Conservation (phyloP, 2,113 vertebrate species). For the Emydocephalus ijimae region DNA sequence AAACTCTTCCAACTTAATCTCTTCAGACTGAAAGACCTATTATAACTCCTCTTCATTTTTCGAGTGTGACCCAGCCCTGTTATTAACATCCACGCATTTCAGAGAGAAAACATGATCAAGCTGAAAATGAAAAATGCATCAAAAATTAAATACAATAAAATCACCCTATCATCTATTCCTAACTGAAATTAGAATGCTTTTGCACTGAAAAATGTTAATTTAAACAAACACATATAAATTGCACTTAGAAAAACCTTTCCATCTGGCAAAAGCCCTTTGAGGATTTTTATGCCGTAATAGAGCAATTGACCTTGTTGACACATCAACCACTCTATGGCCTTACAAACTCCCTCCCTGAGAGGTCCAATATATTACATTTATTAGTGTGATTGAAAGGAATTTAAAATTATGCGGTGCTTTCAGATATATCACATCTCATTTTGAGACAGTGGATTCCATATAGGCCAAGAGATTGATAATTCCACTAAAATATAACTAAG, state of each 20-base stretch:
- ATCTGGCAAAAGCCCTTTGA: background rate
- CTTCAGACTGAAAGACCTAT: too few species aligned
- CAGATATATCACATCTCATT: background rate
- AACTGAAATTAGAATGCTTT: background rate
- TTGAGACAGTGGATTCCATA: background rate
- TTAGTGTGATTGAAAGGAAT: background rate
- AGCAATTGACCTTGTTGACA: background rate
- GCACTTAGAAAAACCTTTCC: background rate
- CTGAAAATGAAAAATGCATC: background rate
- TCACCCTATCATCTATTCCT: background rate
- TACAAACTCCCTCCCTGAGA: background rate
- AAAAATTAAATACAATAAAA: background rate
- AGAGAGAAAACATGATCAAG: background rate
- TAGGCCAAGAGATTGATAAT: background rate
- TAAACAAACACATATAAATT: background rate
- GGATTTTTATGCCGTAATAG: background rate
- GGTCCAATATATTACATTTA: background rate
- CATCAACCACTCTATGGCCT: background rate
- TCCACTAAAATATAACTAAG: background rate
- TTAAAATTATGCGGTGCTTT: background rate
- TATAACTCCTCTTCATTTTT: too few species aligned
- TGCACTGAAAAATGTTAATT: background rate
- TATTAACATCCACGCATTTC: background rate
- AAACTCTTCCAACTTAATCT: too few species aligned
- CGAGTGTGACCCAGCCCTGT: too few species aligned